Conservation (phyloP, 92 coral and sea anemone species). For the Siderastrea siderea region DNA sequence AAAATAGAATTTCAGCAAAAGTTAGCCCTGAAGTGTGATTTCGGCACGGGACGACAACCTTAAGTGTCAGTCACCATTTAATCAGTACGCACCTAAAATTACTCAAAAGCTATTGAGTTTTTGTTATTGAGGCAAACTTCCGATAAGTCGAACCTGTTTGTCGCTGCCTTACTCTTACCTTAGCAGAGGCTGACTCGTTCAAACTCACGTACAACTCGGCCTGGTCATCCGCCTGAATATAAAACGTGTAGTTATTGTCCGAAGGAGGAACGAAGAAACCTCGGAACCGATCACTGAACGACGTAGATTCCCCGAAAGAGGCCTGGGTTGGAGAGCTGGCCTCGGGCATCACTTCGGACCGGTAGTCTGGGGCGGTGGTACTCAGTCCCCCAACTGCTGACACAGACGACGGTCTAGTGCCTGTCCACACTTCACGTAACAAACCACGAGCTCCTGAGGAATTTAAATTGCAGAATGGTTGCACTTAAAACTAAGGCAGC, state of each 20-base stretch:
- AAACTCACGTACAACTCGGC: conserved; percentile 81
- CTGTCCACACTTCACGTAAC: conserved; percentile 83
- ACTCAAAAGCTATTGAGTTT: no score
- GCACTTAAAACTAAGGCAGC: not conserved
- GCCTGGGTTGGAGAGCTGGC: conserved; percentile 67
- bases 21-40: no score
- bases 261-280: conserved; percentile 92
- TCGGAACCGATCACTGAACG: conserved; percentile 79
- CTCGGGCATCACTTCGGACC: conserved; percentile 68
- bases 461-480: not conserved
- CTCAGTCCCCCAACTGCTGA: conserved; percentile 71
- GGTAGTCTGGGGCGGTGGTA: conserved; percentile 70
- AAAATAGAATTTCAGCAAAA: no score
- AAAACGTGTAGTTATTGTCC: conserved; percentile 83
- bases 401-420: conserved; percentile 62
- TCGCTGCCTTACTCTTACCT: conserved; percentile 43
- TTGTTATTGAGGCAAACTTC: no score
- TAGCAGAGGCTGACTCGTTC: conserved; percentile 51
- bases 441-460: conserved; percentile 85
- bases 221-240: conserved; percentile 77
- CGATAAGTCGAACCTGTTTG: no score
- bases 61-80: no score
- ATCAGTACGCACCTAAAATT: no score
- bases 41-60: no score
- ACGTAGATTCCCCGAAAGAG: conserved; percentile 70